Conservation (phyloP, 1,140 invertebrate species). For the roundworm (Caenorhabditis elegans) region DNA sequence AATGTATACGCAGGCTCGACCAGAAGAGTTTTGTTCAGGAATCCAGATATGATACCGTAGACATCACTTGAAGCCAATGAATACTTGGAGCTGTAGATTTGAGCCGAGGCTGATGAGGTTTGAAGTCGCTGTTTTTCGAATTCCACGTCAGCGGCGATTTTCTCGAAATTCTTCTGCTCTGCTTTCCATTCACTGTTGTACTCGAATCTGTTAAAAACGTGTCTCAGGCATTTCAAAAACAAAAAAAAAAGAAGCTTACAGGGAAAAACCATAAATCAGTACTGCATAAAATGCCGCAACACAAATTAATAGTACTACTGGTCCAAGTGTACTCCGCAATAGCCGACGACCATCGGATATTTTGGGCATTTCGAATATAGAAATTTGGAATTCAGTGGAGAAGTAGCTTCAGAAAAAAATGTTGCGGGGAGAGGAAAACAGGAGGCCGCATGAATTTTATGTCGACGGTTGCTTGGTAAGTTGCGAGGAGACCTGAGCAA, state of each 20-base stretch:
- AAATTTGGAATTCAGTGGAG: too few relatives aligned
- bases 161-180: background rate
- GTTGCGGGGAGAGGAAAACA: too few relatives aligned
- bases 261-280: background rate
- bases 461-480: too few relatives aligned
- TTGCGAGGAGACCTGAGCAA: too few relatives aligned
- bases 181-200: background rate
- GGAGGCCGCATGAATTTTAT: too few relatives aligned
- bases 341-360: background rate
- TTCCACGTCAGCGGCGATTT: background rate
- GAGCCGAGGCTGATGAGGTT: background rate
- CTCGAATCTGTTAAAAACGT: background rate
- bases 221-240: background rate
- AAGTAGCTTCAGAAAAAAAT: too few relatives aligned
- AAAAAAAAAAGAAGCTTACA: background rate
- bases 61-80: background rate
- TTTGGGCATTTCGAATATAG: too few relatives aligned
- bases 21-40: background rate
- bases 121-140: background rate
- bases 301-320: background rate
- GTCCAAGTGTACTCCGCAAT: background rate
- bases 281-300: background rate
- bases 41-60: slow-evolving; percentile 18
- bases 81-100: background rate
- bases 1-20: background rate